Base-by-base conservation (phyloP, 2,113 vertebrate genomes). In the Archilochus colubris region DNA sequence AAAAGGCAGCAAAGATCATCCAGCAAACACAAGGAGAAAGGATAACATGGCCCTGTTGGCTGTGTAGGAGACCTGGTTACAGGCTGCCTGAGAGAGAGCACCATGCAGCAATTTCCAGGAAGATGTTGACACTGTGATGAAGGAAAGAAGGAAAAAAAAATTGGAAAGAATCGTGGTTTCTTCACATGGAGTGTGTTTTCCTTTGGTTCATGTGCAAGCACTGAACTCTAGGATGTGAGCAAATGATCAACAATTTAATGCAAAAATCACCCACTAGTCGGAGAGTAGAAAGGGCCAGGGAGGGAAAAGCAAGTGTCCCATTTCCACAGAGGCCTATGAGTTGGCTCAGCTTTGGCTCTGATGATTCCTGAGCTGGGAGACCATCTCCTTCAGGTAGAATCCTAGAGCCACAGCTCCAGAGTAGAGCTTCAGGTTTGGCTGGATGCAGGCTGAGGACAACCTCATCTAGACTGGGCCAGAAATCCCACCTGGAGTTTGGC, bases 61-160 rank as follows among this genome's bases (percentile, higher is more conserved):
- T 73, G 27, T 1, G 0, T 6, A 7, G 4, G 14, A 86, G 24
- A 53, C 8, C 25, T 38, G 30, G 27, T 43, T 43, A 30, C 5
- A 19, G 51, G 12, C 16, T 76, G 30, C 11, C 7, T 36, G 40
- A 80, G n/a, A 61, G 40, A 80, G n/a, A 61, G 40, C 6, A 46
- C 44, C 44, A 40, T 19, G 24, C 20, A 4, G 3, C 4, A 30
- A 12, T 22, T 23, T 22, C n/a, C 10, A 64, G 20, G 8, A 76
- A 44, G 2, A 2, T 2, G 9, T 33, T 19, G 28, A 58, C 14
- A 14, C 1, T 2, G 38, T 20, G 46, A n/a, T 10, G 9, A 40
- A 40, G 40, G 36, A 38, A 6, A 74, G 22, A 3, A 48, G 23
- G 23, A 28, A 3, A 5, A 23, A 53, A 61, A 19, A 1, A 36